Evolutionary conservation across 2,888 invertebrate species (phyloP), one percentile per base, ranked within the genome.

Genomic region (Microctonus brassicae): DNA sequence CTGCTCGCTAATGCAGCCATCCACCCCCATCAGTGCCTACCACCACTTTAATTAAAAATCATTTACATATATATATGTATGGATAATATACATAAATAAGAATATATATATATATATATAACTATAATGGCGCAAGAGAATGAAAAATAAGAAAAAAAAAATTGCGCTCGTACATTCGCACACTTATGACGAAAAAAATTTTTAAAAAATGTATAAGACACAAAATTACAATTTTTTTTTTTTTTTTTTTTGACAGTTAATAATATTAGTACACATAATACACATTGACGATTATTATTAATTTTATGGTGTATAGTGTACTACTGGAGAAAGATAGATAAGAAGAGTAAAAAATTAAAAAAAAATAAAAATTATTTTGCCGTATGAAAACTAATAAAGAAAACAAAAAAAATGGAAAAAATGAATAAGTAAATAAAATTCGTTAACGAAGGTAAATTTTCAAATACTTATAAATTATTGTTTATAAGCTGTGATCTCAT

Each of bases 11-110:
- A 85, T 85, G 86, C 85, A 85, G 84, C 86, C 87, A 87, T 87
- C 87, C 86, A 86, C 86, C 87, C 87, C 84, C 86, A 86, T 87
- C 87, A 87, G 87, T 87, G 87, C 87, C 87, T 87, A 87, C 85
- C 86, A 85, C 85, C 74, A 74, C 74, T 77, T 77, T 72, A 67
- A 76, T 70, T 67, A 77, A 57, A 29, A 79, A 80, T 79, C 78
- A 79, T 78, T 73, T 77, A 76, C 70, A 73, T 64, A 70, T 66
- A 73, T 68, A 74, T 53, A 66, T 57, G 36, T 73, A 64, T 64
- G 75, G 75, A n/a, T 22, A n/a, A n/a, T n/a, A 24, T 22, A 10
- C 36, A 10, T 10, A 36, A 4, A 47, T 69, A 79, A 73, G 73
- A 69, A 73, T 65, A 70, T 36, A 68, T 47, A 61, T 42, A 67